Evolutionary conservation across 1,140 invertebrate species (phyloP).

Genomic region (Aphaenogaster rudis): DNA sequence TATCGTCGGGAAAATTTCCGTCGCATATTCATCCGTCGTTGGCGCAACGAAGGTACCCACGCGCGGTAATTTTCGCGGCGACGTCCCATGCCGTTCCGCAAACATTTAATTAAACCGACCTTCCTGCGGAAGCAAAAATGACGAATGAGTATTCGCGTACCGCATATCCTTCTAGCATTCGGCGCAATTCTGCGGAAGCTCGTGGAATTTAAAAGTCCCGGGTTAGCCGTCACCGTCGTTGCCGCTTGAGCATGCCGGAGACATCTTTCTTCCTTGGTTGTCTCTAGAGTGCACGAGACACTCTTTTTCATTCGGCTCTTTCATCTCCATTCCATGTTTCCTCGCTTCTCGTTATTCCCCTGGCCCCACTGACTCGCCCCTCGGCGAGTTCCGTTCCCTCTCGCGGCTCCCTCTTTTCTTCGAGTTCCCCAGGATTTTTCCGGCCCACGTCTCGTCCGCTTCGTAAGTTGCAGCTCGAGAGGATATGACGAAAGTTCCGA

Average conservation of each 20-base stretch:
- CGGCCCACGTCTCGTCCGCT: background rate
- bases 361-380: background rate
- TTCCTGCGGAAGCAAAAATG: conserved; percentile 34
- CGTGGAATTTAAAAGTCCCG: conserved; percentile 48
- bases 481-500: conserved; percentile 61
- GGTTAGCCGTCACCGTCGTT: conserved; percentile 1
- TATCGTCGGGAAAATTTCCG: conserved; percentile 11
- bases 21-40: conserved; percentile 24
- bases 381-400: background rate
- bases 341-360: conserved; percentile 53
- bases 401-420: background rate
- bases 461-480: conserved; percentile 44
- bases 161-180: background rate
- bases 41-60: conserved; percentile 7
- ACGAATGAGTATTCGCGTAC: background rate
- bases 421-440: conserved; percentile 44
- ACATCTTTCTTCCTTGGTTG: conserved; percentile 59
- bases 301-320: conserved; percentile 58
- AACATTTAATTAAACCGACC: conserved; percentile 59
- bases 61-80: conserved; percentile 17
- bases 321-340: conserved; percentile 57
- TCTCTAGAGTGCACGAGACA: conserved; percentile 49
- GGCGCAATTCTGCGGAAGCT: conserved; percentile 34
- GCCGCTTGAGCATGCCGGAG: conserved; percentile 32
- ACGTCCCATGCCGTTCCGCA: background rate